Conservation (phyloP, 2,113 vertebrate species). For the Saccopteryx leptura region DNA sequence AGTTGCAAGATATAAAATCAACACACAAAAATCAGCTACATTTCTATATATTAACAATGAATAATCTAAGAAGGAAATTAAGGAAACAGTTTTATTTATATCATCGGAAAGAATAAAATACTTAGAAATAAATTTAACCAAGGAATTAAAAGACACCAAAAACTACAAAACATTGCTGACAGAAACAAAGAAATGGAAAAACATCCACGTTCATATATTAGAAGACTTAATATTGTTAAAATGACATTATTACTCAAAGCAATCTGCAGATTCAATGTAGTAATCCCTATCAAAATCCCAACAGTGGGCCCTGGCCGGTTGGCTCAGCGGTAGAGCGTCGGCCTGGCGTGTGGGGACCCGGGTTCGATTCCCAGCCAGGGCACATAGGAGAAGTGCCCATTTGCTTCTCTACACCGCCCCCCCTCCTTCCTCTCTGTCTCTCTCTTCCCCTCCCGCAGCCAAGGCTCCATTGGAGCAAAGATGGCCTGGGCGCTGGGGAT, state of each 20-base stretch:
- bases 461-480: too few relatives aligned
- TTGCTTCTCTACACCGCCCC: too few relatives aligned
- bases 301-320: too few relatives aligned
- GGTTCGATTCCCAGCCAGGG: too few relatives aligned
- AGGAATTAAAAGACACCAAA: neutral
- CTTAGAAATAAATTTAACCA: neutral
- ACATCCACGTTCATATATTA: neutral
- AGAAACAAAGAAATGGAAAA: neutral
- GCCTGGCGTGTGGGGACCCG: too few relatives aligned
- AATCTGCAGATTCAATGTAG: neutral
- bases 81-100: neutral
- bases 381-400: too few relatives aligned
- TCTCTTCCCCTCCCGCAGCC: too few relatives aligned
- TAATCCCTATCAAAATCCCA: neutral
- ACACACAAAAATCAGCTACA: slow-evolving; percentile 13
- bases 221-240: neutral
- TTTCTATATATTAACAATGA: neutral
- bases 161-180: neutral
- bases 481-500: too few relatives aligned
- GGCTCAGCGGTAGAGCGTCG: too few relatives aligned
- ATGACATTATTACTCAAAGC: neutral
- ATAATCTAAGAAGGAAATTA: slow-evolving; percentile 22
- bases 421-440: too few relatives aligned
- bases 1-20: neutral
- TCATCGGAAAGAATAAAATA: slow-evolving; percentile 12